Conservation (phyloP, 23 tunicate species). For the Trididemnum clinides region DNA sequence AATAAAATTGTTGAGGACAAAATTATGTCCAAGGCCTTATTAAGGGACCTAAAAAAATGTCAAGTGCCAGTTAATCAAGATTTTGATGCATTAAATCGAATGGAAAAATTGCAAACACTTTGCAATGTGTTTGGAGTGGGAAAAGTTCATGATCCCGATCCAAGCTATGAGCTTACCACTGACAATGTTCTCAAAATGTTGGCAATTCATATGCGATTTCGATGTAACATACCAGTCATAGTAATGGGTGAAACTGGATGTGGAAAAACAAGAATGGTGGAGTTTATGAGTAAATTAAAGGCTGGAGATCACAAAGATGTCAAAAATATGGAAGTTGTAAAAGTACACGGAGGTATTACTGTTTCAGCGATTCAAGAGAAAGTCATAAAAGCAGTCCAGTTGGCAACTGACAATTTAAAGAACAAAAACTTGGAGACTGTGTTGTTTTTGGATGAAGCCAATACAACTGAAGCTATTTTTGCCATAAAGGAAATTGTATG, state of each 20-base stretch:
- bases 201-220: constrained; percentile 72
- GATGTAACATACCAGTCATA: constrained; percentile 70
- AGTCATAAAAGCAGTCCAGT: constrained; percentile 32
- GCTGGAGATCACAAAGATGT: constrained; percentile 31
- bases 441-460: constrained; percentile 68
- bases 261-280: constrained; percentile 80
- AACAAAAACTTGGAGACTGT: constrained; percentile 27
- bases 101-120: constrained; percentile 38
- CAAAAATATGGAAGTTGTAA: constrained; percentile 39
- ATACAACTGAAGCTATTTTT: constrained; percentile 72
- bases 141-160: constrained; percentile 48
- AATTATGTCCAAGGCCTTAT: constrained; percentile 15
- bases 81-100: constrained; percentile 24
- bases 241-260: constrained; percentile 86
- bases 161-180: constrained; percentile 71
- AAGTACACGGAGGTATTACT: constrained; percentile 69
- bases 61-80: constrained; percentile 15
- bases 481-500: constrained; percentile 81
- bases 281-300: constrained; percentile 77
- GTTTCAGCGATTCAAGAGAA: constrained; percentile 21
- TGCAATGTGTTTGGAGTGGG: constrained; percentile 47
- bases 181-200: constrained; percentile 78
- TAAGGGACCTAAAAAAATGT: constrained; percentile 12
- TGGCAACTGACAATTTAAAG: constrained; percentile 32
- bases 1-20: constrained; percentile 29